A percentile compares a stretch with the other conserved stretches of the same genome.
These are phyloP conservation scores for Melanophora roralis DNA, from an alignment of 2,888 invertebrate species.

Conservation along the genomic window DNA sequence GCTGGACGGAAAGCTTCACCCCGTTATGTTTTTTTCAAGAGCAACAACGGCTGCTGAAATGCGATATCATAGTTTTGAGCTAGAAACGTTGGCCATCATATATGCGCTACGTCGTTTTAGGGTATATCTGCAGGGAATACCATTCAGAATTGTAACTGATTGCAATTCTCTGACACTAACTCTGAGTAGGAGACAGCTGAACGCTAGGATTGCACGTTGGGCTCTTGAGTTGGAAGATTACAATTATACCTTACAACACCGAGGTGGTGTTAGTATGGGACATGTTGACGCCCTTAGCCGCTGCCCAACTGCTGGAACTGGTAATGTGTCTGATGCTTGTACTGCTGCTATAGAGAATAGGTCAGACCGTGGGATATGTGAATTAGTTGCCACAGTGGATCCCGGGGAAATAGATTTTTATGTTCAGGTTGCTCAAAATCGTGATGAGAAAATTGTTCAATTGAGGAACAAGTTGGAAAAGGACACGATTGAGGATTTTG, in stretches of 20 bases:
- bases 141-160: not conserved
- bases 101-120: not conserved
- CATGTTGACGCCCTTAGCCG: no score
- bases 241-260: no score
- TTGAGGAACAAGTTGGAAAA: not conserved
- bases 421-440: conserved; percentile 36
- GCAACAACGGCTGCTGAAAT: not conserved
- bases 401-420: no score
- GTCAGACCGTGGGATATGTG: no score
- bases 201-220: conserved; percentile 8
- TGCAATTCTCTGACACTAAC: conserved; percentile 20
- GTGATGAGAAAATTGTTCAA: not conserved
- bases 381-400: no score
- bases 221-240: conserved; percentile 35
- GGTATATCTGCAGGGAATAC: not conserved
- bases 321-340: conserved; percentile 45
- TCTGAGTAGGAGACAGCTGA: not conserved
- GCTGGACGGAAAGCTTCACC: conserved; percentile 11
- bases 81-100: conserved; percentile 3
- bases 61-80: conserved; percentile 2
- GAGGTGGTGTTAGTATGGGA: no score
- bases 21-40: not conserved
- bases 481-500: not conserved
- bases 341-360: no score
- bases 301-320: no score